Base-by-base conservation (phyloP, 2,113 vertebrate species). In the Pantherophis guttatus region DNA sequence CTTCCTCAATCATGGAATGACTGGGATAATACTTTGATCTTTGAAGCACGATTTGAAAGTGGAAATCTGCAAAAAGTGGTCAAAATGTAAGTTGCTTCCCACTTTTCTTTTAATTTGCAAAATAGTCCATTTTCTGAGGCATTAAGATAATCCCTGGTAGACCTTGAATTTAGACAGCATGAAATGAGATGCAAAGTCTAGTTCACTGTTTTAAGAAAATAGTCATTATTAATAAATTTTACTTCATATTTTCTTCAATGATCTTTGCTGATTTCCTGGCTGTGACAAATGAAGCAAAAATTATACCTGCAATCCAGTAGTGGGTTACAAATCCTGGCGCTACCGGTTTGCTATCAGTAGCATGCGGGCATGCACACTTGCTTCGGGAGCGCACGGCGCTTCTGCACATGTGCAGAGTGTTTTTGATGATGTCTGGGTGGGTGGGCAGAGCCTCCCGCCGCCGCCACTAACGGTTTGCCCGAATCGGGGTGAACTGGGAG, bases 21-120 rank as follows among this genome's bases (percentile, higher is more conserved):
- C 48, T 95, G 89, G 89, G 97, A 97, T 88, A 96, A 95, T 90
- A 97, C 97, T n/a, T 94, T 98, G 94, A 95, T 96, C 65, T 98
- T 98, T 33, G 97, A 98, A 97, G 97, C 97, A 52, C 95, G 97
- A 54, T 98, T 98, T 96, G 98, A 98, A 94, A 98, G 98, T 92
- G 98, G 97, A 59, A 98, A 98, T 96, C 97, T 98, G 88, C 97
- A 98, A 95, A 98, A 97, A 94, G 98, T 97, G 86, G 94, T 98
- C 92, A 98, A 97, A 97, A 94, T 98, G 98, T 98, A 97, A 96
- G 98, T 97, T 96, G 95, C 89, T 94, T 3, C 91, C 94, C 90
- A 90, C 93, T 92, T 87, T 92, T 95, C 95, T 93, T 94, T 95
- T 95, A 86, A 93, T 93, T 87, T 95, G 62, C 26, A 94, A 92